Percentiles rank a stretch among this genome's conserved stretches.
Evolutionary conservation across 64 coral and sea anemone genomes (phyloP).

Genomic region (Actinia equina): DNA sequence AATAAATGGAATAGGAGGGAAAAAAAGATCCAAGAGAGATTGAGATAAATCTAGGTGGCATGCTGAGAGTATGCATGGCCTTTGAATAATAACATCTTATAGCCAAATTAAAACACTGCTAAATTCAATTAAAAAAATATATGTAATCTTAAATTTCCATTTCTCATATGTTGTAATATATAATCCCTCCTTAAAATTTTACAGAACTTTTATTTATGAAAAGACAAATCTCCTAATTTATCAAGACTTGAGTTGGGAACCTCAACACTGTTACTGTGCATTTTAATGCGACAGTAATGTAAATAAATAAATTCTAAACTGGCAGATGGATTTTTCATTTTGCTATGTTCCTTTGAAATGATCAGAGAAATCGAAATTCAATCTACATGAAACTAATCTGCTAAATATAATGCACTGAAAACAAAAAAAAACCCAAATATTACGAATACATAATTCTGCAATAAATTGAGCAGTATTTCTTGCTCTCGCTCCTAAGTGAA

Average conservation of each 20-base stretch:
- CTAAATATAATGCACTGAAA: background rate
- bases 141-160: background rate
- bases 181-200: background rate
- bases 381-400: slow-evolving; percentile 21
- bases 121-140: background rate
- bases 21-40: slow-evolving; percentile 16
- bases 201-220: background rate
- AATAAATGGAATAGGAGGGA: background rate
- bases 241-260: slow-evolving; percentile 10
- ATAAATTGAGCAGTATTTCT: slow-evolving; percentile 2
- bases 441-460: background rate
- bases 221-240: background rate
- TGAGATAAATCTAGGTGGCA: background rate
- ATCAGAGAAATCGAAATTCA: slow-evolving; percentile 17
- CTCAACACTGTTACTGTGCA: slow-evolving; percentile 25
- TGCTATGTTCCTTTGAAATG: background rate
- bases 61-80: slow-evolving; percentile 9
- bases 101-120: slow-evolving; percentile 2
- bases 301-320: slow-evolving; percentile 26
- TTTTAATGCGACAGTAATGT: slow-evolving; percentile 25
- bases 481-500: background rate
- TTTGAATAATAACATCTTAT: slow-evolving; percentile 25
- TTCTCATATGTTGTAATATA: background rate
- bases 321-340: slow-evolving; percentile 9
- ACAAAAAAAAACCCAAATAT: background rate